Base-by-base conservation (phyloP, 2,888 invertebrate genomes). In the Eupithecia vulgata region DNA sequence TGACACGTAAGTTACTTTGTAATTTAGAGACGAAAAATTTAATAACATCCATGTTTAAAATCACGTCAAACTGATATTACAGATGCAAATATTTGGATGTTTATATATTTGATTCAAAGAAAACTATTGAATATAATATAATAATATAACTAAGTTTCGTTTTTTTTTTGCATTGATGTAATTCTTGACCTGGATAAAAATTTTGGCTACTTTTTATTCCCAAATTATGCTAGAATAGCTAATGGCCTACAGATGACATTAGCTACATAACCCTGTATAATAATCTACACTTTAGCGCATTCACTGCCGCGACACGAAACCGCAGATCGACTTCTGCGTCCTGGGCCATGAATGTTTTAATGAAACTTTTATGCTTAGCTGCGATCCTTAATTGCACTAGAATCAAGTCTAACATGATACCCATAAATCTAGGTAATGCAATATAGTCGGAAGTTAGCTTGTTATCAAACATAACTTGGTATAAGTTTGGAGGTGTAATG, bases 401-500 rank as follows among this genome's bases (percentile, higher is more conserved):
- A 12, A 52, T 70, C 59, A 67, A 57, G 57, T 25, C 21, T 52
- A 61, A 61, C 64, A 67, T 25, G 40, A 64, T 71, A 61, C 67
- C 61, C 72, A 67, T 73, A 75, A 76, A 76, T 76, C 74, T 75
- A 52, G 52, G 42, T 76, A 71, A 73, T 57, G 71, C 75, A 74
- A 75, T 75, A 75, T 75, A 77, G 68, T 76, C 68, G 37, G 67
- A 70, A 73, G 75, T 75, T 74, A 67, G 67, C 64, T 73, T 67
- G 71, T 71, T 79, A 76, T 71, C 72, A 62, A 62, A 71, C 71
- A 68, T 67, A 75, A 75, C 76, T 75, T 77, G 71, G 73, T 68
- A 37, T 35, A 71, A 76, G 77, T 78, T 77, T 73, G 70, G 68
- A 71, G 72, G 71, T 76, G 74, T 78, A 80, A 74, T 76, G 71